Percentiles rank a stretch among this genome's conserved stretches.
Evolutionary conservation across 2,888 invertebrate species (phyloP).

Genomic region (Halictus quadricinctus): DNA sequence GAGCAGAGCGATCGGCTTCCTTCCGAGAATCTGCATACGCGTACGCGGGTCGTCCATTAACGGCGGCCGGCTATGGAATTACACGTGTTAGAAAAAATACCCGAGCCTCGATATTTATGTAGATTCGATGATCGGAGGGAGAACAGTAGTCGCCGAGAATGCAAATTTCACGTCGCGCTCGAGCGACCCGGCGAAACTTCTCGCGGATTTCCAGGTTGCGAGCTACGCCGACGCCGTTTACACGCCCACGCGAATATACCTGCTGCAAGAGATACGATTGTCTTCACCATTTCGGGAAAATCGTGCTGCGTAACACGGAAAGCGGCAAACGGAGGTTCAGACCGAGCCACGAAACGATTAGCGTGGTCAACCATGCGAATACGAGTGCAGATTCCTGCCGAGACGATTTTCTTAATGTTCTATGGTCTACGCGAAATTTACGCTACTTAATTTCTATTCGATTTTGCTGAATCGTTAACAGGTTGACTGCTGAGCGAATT

Average conservation of each 20-base stretch:
- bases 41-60: conserved; percentile 77
- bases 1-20: conserved; percentile 50
- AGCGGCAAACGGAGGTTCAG: neutral
- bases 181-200: conserved; percentile 71
- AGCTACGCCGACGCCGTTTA: conserved; percentile 51
- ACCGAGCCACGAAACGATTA: neutral
- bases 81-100: conserved; percentile 76
- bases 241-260: conserved; percentile 24
- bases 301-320: conserved; percentile 10
- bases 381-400: neutral
- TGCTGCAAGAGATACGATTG: conserved; percentile 47
- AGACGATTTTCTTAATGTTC: neutral
- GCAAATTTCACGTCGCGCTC: conserved; percentile 77
- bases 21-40: conserved; percentile 74
- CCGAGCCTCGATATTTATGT: conserved; percentile 75
- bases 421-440: neutral
- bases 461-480: neutral
- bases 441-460: neutral
- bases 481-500: neutral
- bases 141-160: conserved; percentile 78
- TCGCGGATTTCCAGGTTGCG: conserved; percentile 52
- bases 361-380: neutral
- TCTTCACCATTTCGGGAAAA: conserved; percentile 45
- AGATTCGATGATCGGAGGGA: conserved; percentile 69
- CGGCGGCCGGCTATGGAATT: conserved; percentile 72